phyloP scores from a whole-genome alignment of 2,113 vertebrate genomes.

The Natator depressus region DNA sequence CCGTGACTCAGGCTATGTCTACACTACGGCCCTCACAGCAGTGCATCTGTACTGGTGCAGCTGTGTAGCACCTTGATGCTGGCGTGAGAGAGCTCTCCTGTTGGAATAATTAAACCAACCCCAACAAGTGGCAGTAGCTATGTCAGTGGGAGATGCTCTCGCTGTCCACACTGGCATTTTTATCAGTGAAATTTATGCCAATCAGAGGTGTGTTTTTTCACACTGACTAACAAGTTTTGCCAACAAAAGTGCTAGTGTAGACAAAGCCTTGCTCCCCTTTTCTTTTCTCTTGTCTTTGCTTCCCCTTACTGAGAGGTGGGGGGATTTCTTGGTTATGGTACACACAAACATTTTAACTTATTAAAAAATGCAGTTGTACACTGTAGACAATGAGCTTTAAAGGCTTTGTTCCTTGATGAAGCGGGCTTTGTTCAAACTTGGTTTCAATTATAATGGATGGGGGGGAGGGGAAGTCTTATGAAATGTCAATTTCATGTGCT shows the following conservation, averaged over 20 bases:
- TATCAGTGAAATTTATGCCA: no score
- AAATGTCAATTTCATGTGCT: conserved; percentile 24
- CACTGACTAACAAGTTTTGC: no score
- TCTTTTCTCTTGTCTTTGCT: background rate
- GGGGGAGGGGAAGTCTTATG: background rate
- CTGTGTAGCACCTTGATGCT: no score
- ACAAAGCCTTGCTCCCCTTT: background rate
- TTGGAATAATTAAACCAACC: no score
- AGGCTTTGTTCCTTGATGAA: background rate
- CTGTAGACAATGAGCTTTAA: conserved; percentile 4
- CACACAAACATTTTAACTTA: background rate
- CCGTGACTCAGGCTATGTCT: background rate
- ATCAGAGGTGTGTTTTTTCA: no score
- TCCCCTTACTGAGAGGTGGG: background rate
- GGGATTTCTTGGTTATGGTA: background rate
- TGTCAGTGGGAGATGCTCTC: no score
- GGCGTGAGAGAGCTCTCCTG: no score
- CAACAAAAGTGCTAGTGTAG: no score
- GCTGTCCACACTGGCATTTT: no score
- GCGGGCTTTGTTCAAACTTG: background rate
- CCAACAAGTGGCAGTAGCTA: no score
- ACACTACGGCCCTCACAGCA: background rate
- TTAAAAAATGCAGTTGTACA: conserved; percentile 32
- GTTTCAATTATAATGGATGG: background rate
- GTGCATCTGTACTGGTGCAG: no score